Percentiles rank a stretch among this genome's conserved stretches.
phyloP scores from a whole-genome alignment of 2,797 vertebrate species.

The Megaceryle alcyon region DNA sequence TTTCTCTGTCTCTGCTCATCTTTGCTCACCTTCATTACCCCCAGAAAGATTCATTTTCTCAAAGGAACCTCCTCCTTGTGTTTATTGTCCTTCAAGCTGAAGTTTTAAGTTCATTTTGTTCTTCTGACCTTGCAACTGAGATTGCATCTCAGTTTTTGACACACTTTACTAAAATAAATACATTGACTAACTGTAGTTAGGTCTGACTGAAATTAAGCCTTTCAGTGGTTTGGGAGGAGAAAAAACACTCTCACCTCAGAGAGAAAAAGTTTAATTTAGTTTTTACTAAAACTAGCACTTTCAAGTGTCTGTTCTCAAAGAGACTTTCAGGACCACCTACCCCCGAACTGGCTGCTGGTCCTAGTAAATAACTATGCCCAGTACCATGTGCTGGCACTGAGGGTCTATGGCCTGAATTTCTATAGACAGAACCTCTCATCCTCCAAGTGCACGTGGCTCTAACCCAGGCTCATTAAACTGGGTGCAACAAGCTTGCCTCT shows the following conservation, averaged over 20 bases:
- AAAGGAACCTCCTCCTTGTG: neutral
- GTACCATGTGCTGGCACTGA: neutral
- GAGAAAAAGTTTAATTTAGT: neutral
- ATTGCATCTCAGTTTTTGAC: neutral
- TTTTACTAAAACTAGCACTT: neutral
- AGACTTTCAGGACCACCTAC: neutral
- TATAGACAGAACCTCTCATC: neutral
- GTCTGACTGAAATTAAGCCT: neutral
- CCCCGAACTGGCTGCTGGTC: neutral
- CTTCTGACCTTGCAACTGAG: neutral
- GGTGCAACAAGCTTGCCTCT: neutral
- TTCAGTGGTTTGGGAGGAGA: neutral
- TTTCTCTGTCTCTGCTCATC: neutral
- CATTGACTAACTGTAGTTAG: neutral
- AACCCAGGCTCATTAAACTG: neutral
- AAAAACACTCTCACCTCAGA: neutral
- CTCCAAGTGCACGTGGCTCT: fast-evolving
- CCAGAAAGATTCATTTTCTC: neutral
- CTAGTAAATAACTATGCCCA: neutral
- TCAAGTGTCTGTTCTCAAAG: neutral
- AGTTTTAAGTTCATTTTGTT: neutral
- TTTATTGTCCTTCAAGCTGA: neutral
- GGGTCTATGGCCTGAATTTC: neutral
- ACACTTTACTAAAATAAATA: neutral
- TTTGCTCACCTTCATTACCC: neutral